Conservation (phyloP, 2,113 vertebrate species). For the Sturnira hondurensis region DNA sequence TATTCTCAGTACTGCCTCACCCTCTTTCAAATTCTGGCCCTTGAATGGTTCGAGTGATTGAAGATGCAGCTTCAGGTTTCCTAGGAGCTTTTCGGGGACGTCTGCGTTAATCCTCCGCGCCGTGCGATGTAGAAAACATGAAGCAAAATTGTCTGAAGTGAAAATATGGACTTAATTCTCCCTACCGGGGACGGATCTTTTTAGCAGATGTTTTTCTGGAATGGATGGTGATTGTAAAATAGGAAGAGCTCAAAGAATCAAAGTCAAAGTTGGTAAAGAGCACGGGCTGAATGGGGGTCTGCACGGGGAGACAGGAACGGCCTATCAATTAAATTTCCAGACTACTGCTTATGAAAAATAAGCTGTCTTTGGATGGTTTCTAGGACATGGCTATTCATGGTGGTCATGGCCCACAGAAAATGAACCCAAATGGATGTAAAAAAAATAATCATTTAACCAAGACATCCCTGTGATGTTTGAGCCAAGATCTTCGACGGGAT, state of each 20-base stretch:
- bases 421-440: constrained; percentile 4
- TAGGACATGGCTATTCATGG: constrained; percentile 24
- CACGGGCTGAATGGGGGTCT: not conserved
- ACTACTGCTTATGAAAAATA: constrained; percentile 47
- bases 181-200: constrained; percentile 72
- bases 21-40: constrained; percentile 46
- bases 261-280: constrained; percentile 44
- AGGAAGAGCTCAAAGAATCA: constrained; percentile 59
- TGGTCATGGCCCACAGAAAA: constrained; percentile 49
- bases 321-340: constrained; percentile 46
- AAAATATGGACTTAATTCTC: constrained; percentile 78
- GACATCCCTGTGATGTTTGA: constrained; percentile 65
- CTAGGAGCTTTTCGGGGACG: constrained; percentile 64
- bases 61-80: constrained; percentile 60
- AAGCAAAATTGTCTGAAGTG: constrained; percentile 69
- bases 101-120: constrained; percentile 72
- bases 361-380: not conserved
- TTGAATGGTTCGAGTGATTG: constrained; percentile 56
- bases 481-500: constrained; percentile 64
- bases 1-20: constrained; percentile 27
- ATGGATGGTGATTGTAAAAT: constrained; percentile 58
- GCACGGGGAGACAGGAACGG: not conserved
- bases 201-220: constrained; percentile 73
- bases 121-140: constrained; percentile 53
- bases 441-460: constrained; percentile 53